Evolutionary conservation across 2,797 vertebrate genomes (phyloP).

Genomic region (Chelonia mydas): DNA sequence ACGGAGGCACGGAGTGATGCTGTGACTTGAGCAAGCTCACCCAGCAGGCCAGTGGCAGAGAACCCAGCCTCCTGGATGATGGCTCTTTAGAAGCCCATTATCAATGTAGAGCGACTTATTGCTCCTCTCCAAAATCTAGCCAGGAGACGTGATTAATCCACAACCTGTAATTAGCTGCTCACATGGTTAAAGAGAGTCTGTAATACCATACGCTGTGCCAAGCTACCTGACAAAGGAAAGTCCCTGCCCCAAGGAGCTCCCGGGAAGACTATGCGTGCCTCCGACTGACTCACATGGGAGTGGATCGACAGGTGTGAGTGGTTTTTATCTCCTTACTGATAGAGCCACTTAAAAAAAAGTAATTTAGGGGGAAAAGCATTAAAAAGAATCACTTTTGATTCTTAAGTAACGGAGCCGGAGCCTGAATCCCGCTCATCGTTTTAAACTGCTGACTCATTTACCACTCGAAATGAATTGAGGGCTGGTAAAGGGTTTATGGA

Average conservation of each 20-base stretch:
- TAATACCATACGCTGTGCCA: background rate
- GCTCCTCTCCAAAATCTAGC: background rate
- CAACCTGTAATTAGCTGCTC: background rate
- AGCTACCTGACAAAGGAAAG: background rate
- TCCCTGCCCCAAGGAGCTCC: background rate
- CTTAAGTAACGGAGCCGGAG: slow-evolving; percentile 71
- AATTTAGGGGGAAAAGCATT: slow-evolving; percentile 66
- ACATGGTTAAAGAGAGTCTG: background rate
- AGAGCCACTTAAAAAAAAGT: background rate
- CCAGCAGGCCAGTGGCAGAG: background rate
- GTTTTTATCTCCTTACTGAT: background rate
- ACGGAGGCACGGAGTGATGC: background rate
- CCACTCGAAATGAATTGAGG: slow-evolving; percentile 84
- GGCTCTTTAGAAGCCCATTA: background rate
- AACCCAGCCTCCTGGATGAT: background rate
- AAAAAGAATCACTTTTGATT: slow-evolving; percentile 71
- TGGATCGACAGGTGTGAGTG: background rate
- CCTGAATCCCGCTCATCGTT: slow-evolving; percentile 77
- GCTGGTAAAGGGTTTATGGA: slow-evolving; percentile 84
- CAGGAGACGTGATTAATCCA: background rate
- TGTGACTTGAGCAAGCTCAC: background rate
- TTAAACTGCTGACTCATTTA: slow-evolving; percentile 83
- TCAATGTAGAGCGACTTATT: background rate
- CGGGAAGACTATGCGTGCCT: background rate
- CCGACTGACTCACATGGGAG: background rate